Evolutionary conservation across 2,888 invertebrate genomes (phyloP), one percentile per base, ranked within the genome.

Genomic region (Xestia xanthographa): DNA sequence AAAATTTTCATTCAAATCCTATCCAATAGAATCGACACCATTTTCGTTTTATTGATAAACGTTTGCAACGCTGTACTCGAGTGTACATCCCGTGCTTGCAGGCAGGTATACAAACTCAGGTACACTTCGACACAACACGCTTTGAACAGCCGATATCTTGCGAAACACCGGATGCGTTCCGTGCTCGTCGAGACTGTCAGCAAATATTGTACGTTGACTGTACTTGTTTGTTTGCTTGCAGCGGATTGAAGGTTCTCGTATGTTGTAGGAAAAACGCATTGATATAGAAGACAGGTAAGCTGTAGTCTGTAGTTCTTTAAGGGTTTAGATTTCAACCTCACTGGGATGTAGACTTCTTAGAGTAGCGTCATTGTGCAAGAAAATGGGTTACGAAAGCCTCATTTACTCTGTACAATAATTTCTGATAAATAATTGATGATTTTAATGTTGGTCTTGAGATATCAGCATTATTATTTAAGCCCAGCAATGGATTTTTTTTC

Each of bases 121-220:
- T 77, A 82, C 74, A 82, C 73, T 71, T 58, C 60, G 1, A 26
- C 38, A 75, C 75, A 83, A 75, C 75, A 75, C 60, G 48, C 48
- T 62, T 82, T 63, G 34, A 82, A 74, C 72, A 79, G 62, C 65
- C 77, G 83, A 72, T 66, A 74, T 79, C 83, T 79, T 69, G 66
- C 62, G 66, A 56, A 60, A 53, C 66, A 66, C 79, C 79, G 82
- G 82, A 82, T 82, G 74, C 79, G 43, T 68, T 43, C 48, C 6
- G 56, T n/a, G 60, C 56, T 69, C 58, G 26, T 53, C 70, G 67
- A 78, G 74, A 72, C 71, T 41, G 65, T 60, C 72, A 12, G 77
- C 72, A 81, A 77, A 82, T 69, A 81, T 77, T 77, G 53, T 68
- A 80, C 34, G 45, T 34, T 50, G 70, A 58, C 58, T 77, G 68